A percentile compares a stretch with the other conserved stretches of the same genome.
Conservation (phyloP, 2,797 vertebrate species). For the Microcaecilia unicolor region DNA sequence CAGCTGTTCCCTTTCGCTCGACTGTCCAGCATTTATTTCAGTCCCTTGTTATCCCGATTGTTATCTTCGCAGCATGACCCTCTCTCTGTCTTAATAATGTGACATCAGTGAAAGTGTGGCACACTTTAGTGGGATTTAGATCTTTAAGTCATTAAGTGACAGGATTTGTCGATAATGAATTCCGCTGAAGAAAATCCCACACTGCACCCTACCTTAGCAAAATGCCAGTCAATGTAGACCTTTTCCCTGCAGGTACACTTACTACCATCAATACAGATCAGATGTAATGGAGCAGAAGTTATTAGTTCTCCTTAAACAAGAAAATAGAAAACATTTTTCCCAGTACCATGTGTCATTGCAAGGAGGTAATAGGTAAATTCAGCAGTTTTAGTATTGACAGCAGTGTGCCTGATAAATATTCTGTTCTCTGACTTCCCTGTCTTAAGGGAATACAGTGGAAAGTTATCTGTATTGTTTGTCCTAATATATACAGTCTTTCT, state of each 20-base stretch:
- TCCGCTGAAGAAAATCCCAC: slow-evolving; percentile 11
- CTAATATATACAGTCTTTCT: too few species aligned
- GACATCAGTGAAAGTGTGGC: slow-evolving; percentile 28
- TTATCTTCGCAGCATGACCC: slow-evolving; percentile 37
- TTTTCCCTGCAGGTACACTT: slow-evolving; percentile 46
- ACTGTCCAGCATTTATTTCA: slow-evolving; percentile 24
- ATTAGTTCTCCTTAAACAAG: slow-evolving; percentile 57
- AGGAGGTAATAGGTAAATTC: slow-evolving; percentile 38
- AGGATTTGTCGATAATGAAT: slow-evolving; percentile 55
- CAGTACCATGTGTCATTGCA: slow-evolving; percentile 1
- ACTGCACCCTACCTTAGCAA: slow-evolving; percentile 23
- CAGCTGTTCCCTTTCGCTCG: slow-evolving; percentile 16
- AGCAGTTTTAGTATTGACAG: slow-evolving; percentile 15
- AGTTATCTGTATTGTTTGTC: too few species aligned
- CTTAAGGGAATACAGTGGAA: slow-evolving; percentile 18
- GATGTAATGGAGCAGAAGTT: slow-evolving; percentile 64
- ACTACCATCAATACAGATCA: slow-evolving; percentile 52
- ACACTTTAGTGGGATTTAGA: slow-evolving; percentile 41
- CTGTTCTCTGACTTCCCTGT: slow-evolving; percentile 18
- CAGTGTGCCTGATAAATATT: slow-evolving; percentile 16
- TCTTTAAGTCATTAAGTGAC: slow-evolving; percentile 55
- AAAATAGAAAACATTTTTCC: too few species aligned
- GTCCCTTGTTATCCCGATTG: slow-evolving; percentile 31
- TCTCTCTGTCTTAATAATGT: slow-evolving; percentile 51
- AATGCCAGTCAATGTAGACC: slow-evolving; percentile 49